Evolutionary conservation across 2,113 vertebrate genomes (phyloP).

Genomic region (Aptenodytes patagonicus): DNA sequence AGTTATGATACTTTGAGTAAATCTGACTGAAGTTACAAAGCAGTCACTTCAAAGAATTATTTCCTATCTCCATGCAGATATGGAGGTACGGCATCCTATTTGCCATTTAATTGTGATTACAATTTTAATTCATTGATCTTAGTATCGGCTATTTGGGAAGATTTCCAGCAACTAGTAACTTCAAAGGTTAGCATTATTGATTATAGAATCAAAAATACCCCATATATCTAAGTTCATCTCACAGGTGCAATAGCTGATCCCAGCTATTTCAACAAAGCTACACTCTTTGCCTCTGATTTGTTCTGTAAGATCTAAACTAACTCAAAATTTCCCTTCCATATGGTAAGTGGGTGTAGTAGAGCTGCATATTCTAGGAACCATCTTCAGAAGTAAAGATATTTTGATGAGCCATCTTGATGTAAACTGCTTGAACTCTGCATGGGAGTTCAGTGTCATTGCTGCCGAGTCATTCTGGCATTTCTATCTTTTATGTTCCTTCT

Average conservation of each 20-base stretch:
- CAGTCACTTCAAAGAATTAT: neutral
- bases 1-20: neutral
- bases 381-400: neutral
- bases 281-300: neutral
- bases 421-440: neutral
- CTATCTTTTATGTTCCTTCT: neutral
- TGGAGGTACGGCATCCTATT: neutral
- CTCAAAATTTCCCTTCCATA: neutral
- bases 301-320: neutral
- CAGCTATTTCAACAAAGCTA: neutral
- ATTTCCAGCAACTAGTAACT: neutral
- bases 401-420: neutral
- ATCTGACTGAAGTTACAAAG: neutral
- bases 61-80: neutral
- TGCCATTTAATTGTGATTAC: neutral
- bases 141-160: neutral
- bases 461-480: neutral
- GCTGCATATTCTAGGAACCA: neutral
- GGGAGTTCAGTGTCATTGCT: neutral
- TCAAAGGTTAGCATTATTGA: accelerated
- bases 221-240: neutral
- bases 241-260: neutral
- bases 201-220: neutral
- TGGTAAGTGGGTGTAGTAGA: constrained; percentile 4
- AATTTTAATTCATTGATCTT: neutral